Conservation (phyloP, 2,113 vertebrate genomes). For the Poeciliopsis retropinna region DNA sequence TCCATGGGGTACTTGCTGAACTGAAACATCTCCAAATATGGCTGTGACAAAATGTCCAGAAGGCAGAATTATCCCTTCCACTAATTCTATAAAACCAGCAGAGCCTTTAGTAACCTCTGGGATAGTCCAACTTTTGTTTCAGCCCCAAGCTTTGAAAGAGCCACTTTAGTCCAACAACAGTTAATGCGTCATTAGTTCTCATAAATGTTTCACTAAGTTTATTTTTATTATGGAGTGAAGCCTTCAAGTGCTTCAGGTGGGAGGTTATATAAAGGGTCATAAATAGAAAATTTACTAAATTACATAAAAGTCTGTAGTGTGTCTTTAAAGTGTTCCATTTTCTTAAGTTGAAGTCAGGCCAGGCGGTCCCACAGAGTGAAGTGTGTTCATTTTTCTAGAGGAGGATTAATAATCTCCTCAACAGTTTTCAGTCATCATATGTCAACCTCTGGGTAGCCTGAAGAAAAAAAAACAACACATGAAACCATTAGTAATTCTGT, state of each 20-base stretch:
- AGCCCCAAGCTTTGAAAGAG: constrained; percentile 17
- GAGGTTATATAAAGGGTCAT: constrained; percentile 42
- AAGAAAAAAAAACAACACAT: neutral
- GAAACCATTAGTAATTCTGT: neutral
- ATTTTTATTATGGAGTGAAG: constrained; percentile 28
- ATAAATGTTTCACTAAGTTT: constrained; percentile 29
- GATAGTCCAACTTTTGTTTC: constrained; percentile 9
- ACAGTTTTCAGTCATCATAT: constrained; percentile 21
- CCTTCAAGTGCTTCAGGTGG: constrained; percentile 54
- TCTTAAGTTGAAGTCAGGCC: constrained; percentile 10
- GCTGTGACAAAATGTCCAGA: constrained; percentile 46
- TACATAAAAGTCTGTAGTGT: constrained; percentile 64
- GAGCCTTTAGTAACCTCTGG: constrained; percentile 28
- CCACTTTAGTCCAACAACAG: constrained; percentile 31
- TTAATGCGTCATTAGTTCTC: constrained; percentile 19
- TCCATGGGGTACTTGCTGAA: constrained; percentile 87
- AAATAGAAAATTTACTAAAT: constrained; percentile 59
- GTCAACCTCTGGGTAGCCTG: constrained; percentile 37
- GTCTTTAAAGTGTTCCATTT: constrained; percentile 50
- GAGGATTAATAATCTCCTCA: constrained; percentile 8
- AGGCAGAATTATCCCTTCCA: constrained; percentile 20
- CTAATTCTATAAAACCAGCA: constrained; percentile 37
- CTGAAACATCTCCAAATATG: constrained; percentile 80
- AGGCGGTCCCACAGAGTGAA: constrained; percentile 29
- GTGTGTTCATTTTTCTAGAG: constrained; percentile 25